Base-by-base conservation (phyloP, 2,888 invertebrate genomes). In the Acronicta alni region DNA sequence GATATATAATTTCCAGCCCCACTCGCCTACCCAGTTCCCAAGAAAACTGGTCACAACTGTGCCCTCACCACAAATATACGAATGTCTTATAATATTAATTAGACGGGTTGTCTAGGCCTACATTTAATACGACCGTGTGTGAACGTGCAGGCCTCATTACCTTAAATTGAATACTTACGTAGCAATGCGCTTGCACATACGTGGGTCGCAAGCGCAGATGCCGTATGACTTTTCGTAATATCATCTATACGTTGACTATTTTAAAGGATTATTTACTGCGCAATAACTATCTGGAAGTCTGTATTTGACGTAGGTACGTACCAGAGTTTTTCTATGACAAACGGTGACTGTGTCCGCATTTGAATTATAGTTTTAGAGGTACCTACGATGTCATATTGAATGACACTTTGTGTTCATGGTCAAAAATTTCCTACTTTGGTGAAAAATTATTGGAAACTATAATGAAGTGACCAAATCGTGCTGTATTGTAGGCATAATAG, bases 161-260 rank as follows among this genome's bases (percentile, higher is more conserved):
- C 74, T 74, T 74, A 74, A 71, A 67, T 75, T 71, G 67, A 67
- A 77, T 67, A 74, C 69, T 77, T 75, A 75, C 71, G 62, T 57
- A 55, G 77, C 61, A 61, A 67, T 75, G 72, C 62, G 76, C 66
- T 69, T 76, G 76, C 67, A 62, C 73, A 65, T 66, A 72, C 61
- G 62, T 62, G 38, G 59, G 66, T 67, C 67, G 63, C 67, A 67
- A 58, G 61, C 72, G 57, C 67, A 73, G 64, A 73, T 79, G 72
- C 65, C 76, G 62, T 59, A 65, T 72, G 69, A 66, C 54, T 66
- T 77, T 77, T 78, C 60, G 63, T 66, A 77, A 77, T 70, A 55
- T 63, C 61, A 66, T 75, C 68, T 67, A 66, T 55, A 68, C 67
- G 59, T 38, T 60, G 32, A 48, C 26, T 67, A 63, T 67, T 57